Evolutionary conservation across 2,888 invertebrate species (phyloP), one percentile per base, ranked within the genome.

Genomic region (Drosophila pullipes): DNA sequence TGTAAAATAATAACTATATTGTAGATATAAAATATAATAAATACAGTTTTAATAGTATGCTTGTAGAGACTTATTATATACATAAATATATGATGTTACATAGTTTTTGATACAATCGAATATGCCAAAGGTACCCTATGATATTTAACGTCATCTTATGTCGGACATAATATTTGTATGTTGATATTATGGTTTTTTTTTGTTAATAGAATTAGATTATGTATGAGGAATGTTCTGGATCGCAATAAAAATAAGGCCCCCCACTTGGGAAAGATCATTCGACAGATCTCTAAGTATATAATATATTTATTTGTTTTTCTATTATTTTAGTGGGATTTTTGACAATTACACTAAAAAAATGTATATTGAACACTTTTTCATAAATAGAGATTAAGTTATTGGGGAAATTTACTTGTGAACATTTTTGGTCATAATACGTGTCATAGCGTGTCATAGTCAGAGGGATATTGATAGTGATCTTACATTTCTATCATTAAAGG

Each of bases 121-220:
- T 22, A 4, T 18, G 4, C 25, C 22, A 11, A 11, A 25, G 13
- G 4, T 35, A 52, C 35, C n/a, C 52, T 35, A 3, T n/a, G 28
- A 35, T 30, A 30, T 53, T 53, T 30, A 1, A 16, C 10, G 10
- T 10, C 3, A 13, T 28, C 25, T 41, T 13, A 13, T 30, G 31
- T 25, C 1, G 18, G 13, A 33, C 25, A 33, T 47, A 33, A 33
- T 47, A 13, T 30, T 37, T 44, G 3, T 25, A 16, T 61, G 18
- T 31, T 41, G 7, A 50, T 37, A n/a, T n/a, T 41, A n/a, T 47
- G 47, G 4, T 22, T 47, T 47, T 47, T n/a, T 37, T 25, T 25
- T 60, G 13, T n/a, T 11, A 6, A 39, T 25, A 49, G 4, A 18
- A 30, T 63, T 33, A 61, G 35, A 47, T 65, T 60, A 35, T 13